Percentiles rank a stretch among this genome's conserved stretches.
Conservation (phyloP, 1,140 invertebrate species). For the Aphis gossypii region DNA sequence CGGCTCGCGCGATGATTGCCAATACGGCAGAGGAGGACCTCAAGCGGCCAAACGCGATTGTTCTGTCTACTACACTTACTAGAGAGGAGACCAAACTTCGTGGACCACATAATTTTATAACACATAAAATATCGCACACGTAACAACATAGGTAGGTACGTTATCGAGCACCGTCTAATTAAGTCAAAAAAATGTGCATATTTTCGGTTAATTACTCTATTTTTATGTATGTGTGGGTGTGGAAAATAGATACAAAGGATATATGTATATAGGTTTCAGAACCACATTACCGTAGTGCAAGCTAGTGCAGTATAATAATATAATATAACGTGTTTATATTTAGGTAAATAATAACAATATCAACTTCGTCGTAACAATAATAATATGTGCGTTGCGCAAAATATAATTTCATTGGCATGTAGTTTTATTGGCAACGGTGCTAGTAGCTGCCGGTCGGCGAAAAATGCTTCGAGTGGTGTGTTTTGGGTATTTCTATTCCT, state of each 20-base stretch:
- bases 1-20: background rate
- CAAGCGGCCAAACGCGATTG: background rate
- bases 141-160: background rate
- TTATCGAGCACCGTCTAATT: background rate
- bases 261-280: background rate
- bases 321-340: background rate
- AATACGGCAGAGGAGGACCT: background rate
- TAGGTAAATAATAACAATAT: background rate
- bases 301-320: background rate
- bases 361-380: background rate
- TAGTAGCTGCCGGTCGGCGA: background rate
- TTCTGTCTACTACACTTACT: background rate
- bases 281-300: background rate
- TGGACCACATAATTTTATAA: background rate
- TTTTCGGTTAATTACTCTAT: background rate
- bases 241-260: background rate
- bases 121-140: background rate
- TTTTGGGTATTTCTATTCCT: slow-evolving; percentile 43
- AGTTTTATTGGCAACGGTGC: background rate
- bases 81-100: background rate
- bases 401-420: background rate
- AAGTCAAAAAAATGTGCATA: background rate
- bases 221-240: background rate
- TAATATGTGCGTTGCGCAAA: background rate
- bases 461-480: slow-evolving; percentile 6